Base-by-base conservation (phyloP, 2,797 vertebrate species). In the Takifugu ocellatus region DNA sequence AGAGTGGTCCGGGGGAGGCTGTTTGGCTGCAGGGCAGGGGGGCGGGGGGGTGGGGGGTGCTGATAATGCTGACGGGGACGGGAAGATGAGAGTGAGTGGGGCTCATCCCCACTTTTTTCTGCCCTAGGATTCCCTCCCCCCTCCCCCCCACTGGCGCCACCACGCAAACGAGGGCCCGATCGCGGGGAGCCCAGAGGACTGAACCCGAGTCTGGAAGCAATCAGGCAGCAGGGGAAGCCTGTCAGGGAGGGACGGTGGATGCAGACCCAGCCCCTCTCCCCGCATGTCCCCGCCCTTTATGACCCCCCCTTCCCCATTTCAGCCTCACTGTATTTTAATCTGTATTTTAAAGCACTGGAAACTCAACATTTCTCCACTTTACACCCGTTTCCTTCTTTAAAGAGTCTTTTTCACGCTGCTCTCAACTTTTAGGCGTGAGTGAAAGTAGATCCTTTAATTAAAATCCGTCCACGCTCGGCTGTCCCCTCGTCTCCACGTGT, bases 141-240 rank as follows among this genome's bases (percentile, higher is more conserved):
- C 42, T 12, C 42, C 16, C 44, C 16, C 46, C 83, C 77, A 81
- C 85, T 90, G 91, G 90, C 90, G 89, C 90, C 89, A 74, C n/a
- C 16, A 10, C 65, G 66, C 72, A 79, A 82, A 77, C 71, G 77
- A 82, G 77, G 84, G 77, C 73, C 42, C 68, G 66, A 65, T 5
- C 58, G 75, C 79, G 67, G 59, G 21, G 63, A 74, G 61, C 64
- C 75, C 63, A 53, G 76, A 60, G 56, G 54, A 54, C 56, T 54
- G 58, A 66, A 66, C 56, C 56, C 75, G 67, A 71, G 86, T 87
- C 88, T 90, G 88, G 85, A 84, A 85, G 81, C 67, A 83, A 89
- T 90, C 84, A 85, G 63, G 70, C 78, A 7, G 61, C 64, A 66
- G 65, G 65, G 56, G 72, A 68, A 65, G 54, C 69, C 67, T 68